Evolutionary conservation across 2,888 invertebrate genomes (phyloP), one percentile per base, ranked within the genome.

Genomic region (Elegia similella): DNA sequence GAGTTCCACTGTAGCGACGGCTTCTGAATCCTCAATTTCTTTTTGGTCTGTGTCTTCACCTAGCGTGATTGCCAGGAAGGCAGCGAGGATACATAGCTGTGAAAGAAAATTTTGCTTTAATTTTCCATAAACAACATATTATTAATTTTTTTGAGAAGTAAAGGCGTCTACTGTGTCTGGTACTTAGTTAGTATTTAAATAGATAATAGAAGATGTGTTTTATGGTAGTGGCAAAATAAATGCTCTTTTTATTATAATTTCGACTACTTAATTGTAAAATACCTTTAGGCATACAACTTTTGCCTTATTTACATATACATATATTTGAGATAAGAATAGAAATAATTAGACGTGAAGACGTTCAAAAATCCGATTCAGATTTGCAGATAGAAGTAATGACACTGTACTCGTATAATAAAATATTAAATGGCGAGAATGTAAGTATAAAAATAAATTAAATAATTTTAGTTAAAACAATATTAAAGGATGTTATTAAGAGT

Each of bases 51-150:
- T 63, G 55, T 78, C 81, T 61, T 80, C 80, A 54, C 84, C 88
- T 57, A 79, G 55, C 15, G 88, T 67, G 53, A 88, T 59, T 43
- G 88, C 88, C 75, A 88, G 68, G 57, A 84, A 63, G 67, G 80
- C 76, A 52, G 79, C 62, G 59, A 87, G 69, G 66, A 82, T 62
- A 57, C 71, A 76, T 46, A 86, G 60, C 90, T 90, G 84, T 43
- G 70, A 72, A 66, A 43, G 13, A 43, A 43, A 15, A 16, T 13
- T 13, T 15, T 8, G n/a, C 1, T 43, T 17, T 13, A 43, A 43
- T 43, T 15, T 15, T 23, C 2, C 5, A 16, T 43, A 23, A 23
- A 23, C 2, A 23, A 23, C 2, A 23, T 2, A 23, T 23, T 2
- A 5, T 23, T 23, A 3, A 23, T 23, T 3, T 23, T 23, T 23